Percentiles rank a stretch among this genome's conserved stretches.
phyloP scores from a whole-genome alignment of 2,888 invertebrate species.

The Glaucopsyche alexis region DNA sequence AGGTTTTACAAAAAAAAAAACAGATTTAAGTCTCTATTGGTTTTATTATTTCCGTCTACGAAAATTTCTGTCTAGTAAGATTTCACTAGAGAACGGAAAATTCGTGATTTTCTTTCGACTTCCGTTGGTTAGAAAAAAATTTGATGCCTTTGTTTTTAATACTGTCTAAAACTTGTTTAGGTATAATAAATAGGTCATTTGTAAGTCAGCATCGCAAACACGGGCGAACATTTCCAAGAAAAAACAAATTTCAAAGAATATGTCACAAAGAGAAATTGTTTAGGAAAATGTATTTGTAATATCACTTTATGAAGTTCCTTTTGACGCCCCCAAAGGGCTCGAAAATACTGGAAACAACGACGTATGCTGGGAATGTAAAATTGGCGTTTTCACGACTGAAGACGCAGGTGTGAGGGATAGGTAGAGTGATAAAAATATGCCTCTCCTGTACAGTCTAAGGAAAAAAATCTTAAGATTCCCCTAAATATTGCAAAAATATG shows the following conservation, averaged over 20 bases:
- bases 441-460: background rate
- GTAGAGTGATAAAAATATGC: conserved; percentile 52
- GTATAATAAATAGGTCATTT: background rate
- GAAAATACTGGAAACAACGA: conserved; percentile 55
- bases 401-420: conserved; percentile 63
- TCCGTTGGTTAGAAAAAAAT: too few relatives aligned
- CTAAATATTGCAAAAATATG: too few relatives aligned
- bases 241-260: conserved; percentile 14
- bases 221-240: background rate
- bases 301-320: conserved; percentile 38
- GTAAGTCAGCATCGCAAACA: background rate
- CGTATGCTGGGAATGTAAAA: conserved; percentile 67
- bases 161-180: background rate
- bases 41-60: too few relatives aligned
- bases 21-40: too few relatives aligned
- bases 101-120: too few relatives aligned
- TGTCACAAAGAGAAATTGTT: conserved; percentile 28
- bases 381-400: conserved; percentile 71
- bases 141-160: background rate
- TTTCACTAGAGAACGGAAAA: too few relatives aligned
- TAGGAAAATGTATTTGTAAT: conserved; percentile 38
- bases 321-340: conserved; percentile 44
- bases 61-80: too few relatives aligned
- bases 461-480: background rate
- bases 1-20: too few relatives aligned